These are phyloP conservation scores for Luehdorfia chinensis DNA, from an alignment of 1,140 invertebrate genomes.

Conservation along the genomic window DNA sequence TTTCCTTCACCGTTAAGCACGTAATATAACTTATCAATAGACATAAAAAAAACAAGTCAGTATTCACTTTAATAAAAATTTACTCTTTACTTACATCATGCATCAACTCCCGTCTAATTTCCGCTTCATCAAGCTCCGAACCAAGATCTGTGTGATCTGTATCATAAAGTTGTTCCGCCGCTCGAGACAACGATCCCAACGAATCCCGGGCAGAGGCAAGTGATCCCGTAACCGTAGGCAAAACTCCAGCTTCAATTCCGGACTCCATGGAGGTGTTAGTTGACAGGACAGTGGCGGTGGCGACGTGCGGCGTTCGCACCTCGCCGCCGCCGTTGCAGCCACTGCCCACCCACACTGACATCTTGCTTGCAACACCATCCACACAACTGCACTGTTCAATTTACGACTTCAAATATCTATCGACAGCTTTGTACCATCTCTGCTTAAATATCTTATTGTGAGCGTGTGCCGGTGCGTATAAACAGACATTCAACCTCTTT, in stretches of 20 bases:
- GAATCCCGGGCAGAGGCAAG: constrained; percentile 79
- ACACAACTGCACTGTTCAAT: constrained; percentile 30
- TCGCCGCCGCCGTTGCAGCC: constrained; percentile 50
- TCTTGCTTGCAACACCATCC: constrained; percentile 58
- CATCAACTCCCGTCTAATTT: constrained; percentile 84
- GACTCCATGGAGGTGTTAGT: constrained; percentile 76
- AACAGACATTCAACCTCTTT: too few species aligned
- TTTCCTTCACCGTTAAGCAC: too few species aligned
- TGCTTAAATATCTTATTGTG: constrained; percentile 7
- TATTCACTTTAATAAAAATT: too few species aligned
- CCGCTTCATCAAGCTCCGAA: constrained; percentile 86
- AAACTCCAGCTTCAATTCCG: constrained; percentile 78
- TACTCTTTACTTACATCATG: constrained; percentile 79
- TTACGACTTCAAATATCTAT: constrained; percentile 14
- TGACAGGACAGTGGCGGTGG: constrained; percentile 59
- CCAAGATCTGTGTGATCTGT: constrained; percentile 87
- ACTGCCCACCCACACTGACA: constrained; percentile 72
- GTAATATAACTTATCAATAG: too few species aligned
- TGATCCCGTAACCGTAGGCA: constrained; percentile 82
- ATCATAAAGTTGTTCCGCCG: constrained; percentile 82
- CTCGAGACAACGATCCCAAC: constrained; percentile 79
- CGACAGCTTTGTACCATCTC: neutral
- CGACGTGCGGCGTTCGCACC: constrained; percentile 42
- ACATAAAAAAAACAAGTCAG: too few species aligned
- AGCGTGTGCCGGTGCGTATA: neutral